Percentiles rank a stretch among this genome's conserved stretches.
phyloP scores from a whole-genome alignment of 37 sponge, comb jelly and placozoan species.

The Aphrocallistes beatrix region DNA sequence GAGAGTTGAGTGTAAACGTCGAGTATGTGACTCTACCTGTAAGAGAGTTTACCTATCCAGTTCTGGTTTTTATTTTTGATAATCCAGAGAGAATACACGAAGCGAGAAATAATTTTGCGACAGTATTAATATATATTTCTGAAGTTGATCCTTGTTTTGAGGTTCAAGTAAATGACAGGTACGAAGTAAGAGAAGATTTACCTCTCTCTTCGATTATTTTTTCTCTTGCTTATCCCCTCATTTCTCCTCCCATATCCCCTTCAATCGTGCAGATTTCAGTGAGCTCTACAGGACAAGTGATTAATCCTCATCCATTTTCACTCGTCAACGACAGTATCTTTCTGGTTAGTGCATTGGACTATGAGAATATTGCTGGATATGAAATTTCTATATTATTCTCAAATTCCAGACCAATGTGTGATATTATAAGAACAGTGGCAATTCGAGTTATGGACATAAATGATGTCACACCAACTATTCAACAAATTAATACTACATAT shows the following conservation, averaged over 20 bases:
- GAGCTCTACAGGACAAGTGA: not conserved
- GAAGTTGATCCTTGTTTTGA: not conserved
- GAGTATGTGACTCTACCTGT: not conserved
- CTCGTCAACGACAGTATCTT: not conserved
- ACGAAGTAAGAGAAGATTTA: not conserved
- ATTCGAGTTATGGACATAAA: not conserved
- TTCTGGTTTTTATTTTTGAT: not conserved
- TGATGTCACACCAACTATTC: not conserved
- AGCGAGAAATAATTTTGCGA: not conserved
- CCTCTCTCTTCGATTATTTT: not conserved
- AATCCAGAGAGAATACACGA: not conserved
- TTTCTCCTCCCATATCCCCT: not conserved
- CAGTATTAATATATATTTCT: not conserved
- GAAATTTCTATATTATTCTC: not conserved
- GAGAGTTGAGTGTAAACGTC: not conserved
- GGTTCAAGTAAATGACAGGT: not conserved
- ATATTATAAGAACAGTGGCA: not conserved
- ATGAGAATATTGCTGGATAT: not conserved
- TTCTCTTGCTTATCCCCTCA: not conserved
- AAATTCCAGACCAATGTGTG: not conserved
- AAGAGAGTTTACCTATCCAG: not conserved
- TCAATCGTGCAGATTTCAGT: not conserved
- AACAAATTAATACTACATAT: not conserved
- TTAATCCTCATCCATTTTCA: not conserved
- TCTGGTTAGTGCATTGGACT: not conserved